Evolutionary conservation across 2,888 invertebrate species (phyloP).

Genomic region (Zygothrica quintamaculata): DNA sequence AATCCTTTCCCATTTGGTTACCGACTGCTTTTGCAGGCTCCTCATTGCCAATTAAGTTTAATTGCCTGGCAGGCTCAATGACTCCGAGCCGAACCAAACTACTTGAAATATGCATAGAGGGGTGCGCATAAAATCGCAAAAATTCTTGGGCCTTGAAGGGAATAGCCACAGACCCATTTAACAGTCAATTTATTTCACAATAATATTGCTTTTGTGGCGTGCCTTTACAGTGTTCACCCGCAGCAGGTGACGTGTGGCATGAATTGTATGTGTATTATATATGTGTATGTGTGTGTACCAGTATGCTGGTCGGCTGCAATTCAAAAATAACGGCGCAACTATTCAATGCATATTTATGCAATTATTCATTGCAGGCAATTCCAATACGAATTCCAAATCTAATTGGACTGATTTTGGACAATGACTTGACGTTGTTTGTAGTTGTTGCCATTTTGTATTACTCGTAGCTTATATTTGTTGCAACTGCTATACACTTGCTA

Average conservation of each 20-base stretch:
- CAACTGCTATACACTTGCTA: conserved; percentile 38
- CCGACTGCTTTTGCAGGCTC: conserved; percentile 20
- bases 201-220: conserved; percentile 62
- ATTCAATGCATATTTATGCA: conserved; percentile 70
- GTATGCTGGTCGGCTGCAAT: conserved; percentile 43
- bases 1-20: conserved; percentile 37
- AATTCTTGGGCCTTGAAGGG: conserved; percentile 12
- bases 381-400: conserved; percentile 35
- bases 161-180: conserved; percentile 58
- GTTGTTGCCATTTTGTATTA: neutral
- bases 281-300: neutral
- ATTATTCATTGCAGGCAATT: conserved; percentile 46
- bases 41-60: conserved; percentile 76
- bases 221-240: conserved; percentile 10
- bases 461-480: conserved; percentile 6
- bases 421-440: neutral
- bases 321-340: conserved; percentile 47
- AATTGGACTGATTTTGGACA: conserved; percentile 64
- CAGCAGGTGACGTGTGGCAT: conserved; percentile 5
- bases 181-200: conserved; percentile 79
- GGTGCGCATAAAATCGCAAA: conserved; percentile 42
- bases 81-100: conserved; percentile 48
- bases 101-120: conserved; percentile 74
- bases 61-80: conserved; percentile 62
- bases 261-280: neutral